phyloP scores from a whole-genome alignment of 2,888 invertebrate species.

The Aphrophora alni region DNA sequence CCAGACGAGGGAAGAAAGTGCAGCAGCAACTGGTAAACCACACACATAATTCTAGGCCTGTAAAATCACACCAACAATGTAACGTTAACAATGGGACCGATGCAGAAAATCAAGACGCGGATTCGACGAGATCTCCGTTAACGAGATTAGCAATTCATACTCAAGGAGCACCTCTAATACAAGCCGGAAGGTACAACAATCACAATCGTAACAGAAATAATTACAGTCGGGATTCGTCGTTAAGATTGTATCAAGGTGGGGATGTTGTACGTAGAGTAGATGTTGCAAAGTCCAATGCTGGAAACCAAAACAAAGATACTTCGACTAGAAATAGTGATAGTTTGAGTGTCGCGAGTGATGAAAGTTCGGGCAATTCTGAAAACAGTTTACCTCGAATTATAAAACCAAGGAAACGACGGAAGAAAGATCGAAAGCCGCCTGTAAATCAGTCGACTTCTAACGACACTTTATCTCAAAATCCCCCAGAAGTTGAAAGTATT shows the following conservation, averaged over 20 bases:
- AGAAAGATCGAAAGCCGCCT: constrained; percentile 84
- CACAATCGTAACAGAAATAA: constrained; percentile 57
- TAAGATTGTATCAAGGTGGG: constrained; percentile 23
- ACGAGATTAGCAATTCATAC: constrained; percentile 82
- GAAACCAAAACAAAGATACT: constrained; percentile 34
- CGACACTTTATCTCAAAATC: constrained; percentile 27
- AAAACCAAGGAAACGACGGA: constrained; percentile 86
- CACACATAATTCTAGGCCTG: constrained; percentile 19
- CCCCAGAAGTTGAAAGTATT: constrained; percentile 7
- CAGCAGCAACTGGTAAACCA: constrained; percentile 46
- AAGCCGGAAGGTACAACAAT: constrained; percentile 68
- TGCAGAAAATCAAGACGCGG: constrained; percentile 44
- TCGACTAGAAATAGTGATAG: constrained; percentile 60
- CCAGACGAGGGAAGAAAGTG: constrained; percentile 58
- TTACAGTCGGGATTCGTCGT: constrained; percentile 40
- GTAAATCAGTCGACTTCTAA: constrained; percentile 44
- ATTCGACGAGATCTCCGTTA: constrained; percentile 62
- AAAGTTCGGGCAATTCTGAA: constrained; percentile 73
- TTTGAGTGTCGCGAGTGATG: constrained; percentile 77
- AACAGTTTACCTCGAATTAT: constrained; percentile 86
- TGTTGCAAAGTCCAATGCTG: constrained; percentile 13
- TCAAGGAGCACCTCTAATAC: constrained; percentile 83
- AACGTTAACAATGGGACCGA: constrained; percentile 20
- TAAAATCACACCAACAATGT: constrained; percentile 13
- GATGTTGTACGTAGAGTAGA: constrained; percentile 8